Percentiles rank a stretch among this genome's conserved stretches.
phyloP scores from a whole-genome alignment of 2,113 vertebrate genomes.

The Phrynosoma platyrhinos region DNA sequence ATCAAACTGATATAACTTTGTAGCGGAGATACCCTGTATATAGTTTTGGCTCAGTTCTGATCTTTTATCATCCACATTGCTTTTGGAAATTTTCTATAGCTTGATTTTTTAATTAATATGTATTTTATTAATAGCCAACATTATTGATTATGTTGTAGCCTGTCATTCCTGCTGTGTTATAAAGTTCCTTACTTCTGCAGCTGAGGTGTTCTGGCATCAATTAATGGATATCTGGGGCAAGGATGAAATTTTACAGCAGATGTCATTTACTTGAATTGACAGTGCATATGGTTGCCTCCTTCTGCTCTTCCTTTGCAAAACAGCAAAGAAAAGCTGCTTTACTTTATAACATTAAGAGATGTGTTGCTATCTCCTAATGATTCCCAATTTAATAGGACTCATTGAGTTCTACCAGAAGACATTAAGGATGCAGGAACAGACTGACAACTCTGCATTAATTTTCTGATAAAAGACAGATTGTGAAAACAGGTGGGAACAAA shows the following conservation, averaged over 20 bases:
- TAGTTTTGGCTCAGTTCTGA: neutral
- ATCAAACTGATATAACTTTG: no score
- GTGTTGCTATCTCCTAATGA: constrained; percentile 57
- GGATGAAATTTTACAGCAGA: constrained; percentile 54
- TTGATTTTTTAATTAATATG: constrained; percentile 57
- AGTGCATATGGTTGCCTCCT: constrained; percentile 21
- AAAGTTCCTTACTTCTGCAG: constrained; percentile 44
- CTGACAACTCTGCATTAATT: constrained; percentile 27
- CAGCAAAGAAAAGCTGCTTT: constrained; percentile 40
- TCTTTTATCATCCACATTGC: constrained; percentile 5
- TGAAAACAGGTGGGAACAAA: constrained; percentile 14
- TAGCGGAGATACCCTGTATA: no score
- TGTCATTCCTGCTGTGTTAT: constrained; percentile 53
- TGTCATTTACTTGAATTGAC: constrained; percentile 63
- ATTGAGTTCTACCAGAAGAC: constrained; percentile 28
- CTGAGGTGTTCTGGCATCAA: constrained; percentile 23
- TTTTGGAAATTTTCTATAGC: constrained; percentile 27
- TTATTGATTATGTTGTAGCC: constrained; percentile 59
- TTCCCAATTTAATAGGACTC: constrained; percentile 48
- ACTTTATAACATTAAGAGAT: constrained; percentile 18
- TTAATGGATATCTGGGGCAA: constrained; percentile 56
- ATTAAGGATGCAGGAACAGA: constrained; percentile 47
- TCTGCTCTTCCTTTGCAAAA: constrained; percentile 42
- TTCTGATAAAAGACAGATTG: constrained; percentile 32
- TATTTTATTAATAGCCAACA: constrained; percentile 65